Base-by-base conservation (phyloP, 2,113 vertebrate species). In the Porphyrio hochstetteri region DNA sequence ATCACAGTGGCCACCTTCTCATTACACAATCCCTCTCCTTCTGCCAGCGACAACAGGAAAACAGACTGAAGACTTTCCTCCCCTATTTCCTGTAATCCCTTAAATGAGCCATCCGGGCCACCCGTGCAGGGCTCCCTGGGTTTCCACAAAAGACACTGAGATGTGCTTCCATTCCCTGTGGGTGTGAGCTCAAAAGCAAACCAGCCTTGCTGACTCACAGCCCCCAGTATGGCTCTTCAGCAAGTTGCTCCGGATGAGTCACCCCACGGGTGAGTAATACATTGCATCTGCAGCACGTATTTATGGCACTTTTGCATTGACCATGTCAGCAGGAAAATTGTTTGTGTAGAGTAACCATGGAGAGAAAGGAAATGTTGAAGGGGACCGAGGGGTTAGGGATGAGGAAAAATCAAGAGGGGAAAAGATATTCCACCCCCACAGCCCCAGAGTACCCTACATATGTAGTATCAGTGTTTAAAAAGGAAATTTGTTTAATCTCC, bases 301-400 rank as follows among this genome's bases (percentile, higher is more conserved):
- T 92, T 67, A 82, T 71, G 94, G 95, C 86, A 77, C 46, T 74
- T 64, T 25, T 16, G 87, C 91, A 82, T 21, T 36, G 83, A 76
- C 92, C 92, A 11, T 76, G 93, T 48, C 93, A 83, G 93, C 93
- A 25, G 89, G 82, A 89, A 92, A 20, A 59, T 3, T 96, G 96
- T 96, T 96, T 97, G 96, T 93, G 86, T 93, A 42, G 91, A 29
- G 97, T 97, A 90, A 94, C 96, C 90, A 97, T 87, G 95, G 96
- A 93, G 95, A 92, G 87, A 61, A 63, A 91, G 95, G 92, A 93
- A 96, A 69, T 0, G 64, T n/a, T 85, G 92, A 69, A 81, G 77
- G 76, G 89, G 69, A 85, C 42, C 0, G 2, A 48, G 93, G 80
- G 68, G 90, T 77, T 72, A 89, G 44, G 65, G 82, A 83, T 40